Percentiles rank a stretch among this genome's conserved stretches.
Conservation (phyloP, 2,888 invertebrate genomes). For the Omphaloscelis lunosa region DNA sequence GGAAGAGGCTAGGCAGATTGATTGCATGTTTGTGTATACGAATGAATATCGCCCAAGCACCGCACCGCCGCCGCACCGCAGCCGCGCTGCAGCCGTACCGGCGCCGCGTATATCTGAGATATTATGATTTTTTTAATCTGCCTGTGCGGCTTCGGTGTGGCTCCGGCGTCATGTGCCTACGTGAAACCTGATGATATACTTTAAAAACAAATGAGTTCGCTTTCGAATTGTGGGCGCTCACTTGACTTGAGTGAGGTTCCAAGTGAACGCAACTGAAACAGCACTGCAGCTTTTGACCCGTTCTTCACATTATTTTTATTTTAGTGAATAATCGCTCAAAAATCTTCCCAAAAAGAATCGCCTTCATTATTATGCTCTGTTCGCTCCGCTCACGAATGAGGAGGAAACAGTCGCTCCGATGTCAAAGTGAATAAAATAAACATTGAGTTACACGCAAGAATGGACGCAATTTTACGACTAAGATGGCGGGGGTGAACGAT, state of each 20-base stretch:
- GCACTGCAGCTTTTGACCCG: background rate
- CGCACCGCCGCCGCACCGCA: no score
- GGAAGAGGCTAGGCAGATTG: no score
- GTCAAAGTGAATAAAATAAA: constrained; percentile 71
- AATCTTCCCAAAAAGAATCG: constrained; percentile 12
- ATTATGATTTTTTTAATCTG: no score
- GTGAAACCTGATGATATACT: background rate
- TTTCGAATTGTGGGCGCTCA: background rate
- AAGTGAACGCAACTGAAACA: background rate
- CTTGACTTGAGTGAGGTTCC: background rate
- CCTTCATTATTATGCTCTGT: constrained; percentile 50
- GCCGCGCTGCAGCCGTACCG: background rate
- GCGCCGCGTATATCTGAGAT: no score
- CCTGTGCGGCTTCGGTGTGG: no score
- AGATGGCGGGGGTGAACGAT: constrained; percentile 50
- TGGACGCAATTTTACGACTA: constrained; percentile 72
- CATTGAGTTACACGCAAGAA: constrained; percentile 73
- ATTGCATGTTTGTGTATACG: no score
- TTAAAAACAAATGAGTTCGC: background rate
- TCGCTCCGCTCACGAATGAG: constrained; percentile 22
- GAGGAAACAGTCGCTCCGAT: constrained; percentile 53
- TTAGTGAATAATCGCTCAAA: background rate
- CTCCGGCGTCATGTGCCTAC: no score
- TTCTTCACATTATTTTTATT: background rate
- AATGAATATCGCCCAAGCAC: no score